phyloP scores from a whole-genome alignment of 2,888 invertebrate species.

The Drosophila acutilabella region DNA sequence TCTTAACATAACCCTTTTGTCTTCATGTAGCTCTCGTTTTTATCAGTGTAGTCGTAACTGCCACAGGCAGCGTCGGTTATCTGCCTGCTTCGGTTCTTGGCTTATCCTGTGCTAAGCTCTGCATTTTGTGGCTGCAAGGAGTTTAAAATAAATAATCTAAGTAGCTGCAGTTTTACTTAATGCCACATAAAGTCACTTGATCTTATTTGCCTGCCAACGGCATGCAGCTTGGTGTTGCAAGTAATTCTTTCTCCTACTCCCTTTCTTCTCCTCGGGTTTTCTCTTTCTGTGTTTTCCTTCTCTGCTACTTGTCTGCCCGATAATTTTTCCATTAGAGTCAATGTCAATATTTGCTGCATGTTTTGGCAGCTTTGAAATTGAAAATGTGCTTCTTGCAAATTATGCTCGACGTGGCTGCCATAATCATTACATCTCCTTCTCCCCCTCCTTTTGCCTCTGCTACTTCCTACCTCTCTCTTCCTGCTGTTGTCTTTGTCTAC shows the following conservation, averaged over 20 bases:
- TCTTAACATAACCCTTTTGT: too few species aligned
- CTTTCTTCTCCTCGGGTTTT: not conserved
- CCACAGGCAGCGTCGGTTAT: constrained; percentile 52
- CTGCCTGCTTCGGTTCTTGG: constrained; percentile 38
- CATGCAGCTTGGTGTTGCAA: constrained; percentile 26
- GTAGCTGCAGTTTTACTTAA: constrained; percentile 1
- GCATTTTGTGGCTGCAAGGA: constrained; percentile 35
- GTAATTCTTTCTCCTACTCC: not conserved
- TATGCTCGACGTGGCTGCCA: constrained; percentile 45
- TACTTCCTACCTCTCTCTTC: not conserved
- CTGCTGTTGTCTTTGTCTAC: constrained; percentile 7
- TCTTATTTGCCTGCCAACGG: constrained; percentile 32
- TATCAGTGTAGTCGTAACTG: constrained; percentile 14
- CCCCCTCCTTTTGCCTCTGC: not conserved
- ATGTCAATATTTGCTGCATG: constrained; percentile 77
- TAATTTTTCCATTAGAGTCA: constrained; percentile 75
- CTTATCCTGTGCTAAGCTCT: not conserved
- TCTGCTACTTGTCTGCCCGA: constrained; percentile 20
- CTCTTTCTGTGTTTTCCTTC: not conserved
- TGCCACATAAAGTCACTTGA: constrained; percentile 23
- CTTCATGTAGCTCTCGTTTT: too few species aligned
- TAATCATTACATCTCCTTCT: constrained; percentile 3
- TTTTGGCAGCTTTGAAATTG: constrained; percentile 78
- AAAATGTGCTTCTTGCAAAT: constrained; percentile 70
- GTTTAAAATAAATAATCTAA: constrained; percentile 46